Evolutionary conservation across 2,888 invertebrate species (phyloP), one percentile per base, ranked within the genome.

Genomic region (Ennomos erosarius): DNA sequence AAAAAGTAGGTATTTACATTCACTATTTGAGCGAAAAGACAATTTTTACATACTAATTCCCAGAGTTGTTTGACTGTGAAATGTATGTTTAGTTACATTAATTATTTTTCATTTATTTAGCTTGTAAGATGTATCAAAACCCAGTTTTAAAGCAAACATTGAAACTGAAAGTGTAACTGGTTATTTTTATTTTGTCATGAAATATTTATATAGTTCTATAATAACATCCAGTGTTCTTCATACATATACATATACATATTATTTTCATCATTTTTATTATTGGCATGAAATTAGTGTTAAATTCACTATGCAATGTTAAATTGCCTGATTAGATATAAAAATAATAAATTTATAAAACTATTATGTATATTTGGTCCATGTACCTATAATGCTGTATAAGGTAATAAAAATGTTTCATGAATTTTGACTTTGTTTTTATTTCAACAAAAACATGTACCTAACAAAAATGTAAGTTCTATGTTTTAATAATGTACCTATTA

Each of bases 341-440:
- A 40, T 38, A 59, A 45, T 75, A 81, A 82, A 82, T 82, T 80
- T 76, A 72, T 78, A 78, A 68, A 71, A 64, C 51, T 71, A 69
- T 68, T 74, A 76, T 81, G 82, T 82, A 82, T 81, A 84, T 84
- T 82, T 81, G 75, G 77, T 76, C 74, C 64, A 65, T 69, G 72
- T 72, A 73, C 64, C 68, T 75, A 50, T 46, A 37, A 69, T 70
- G 71, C 78, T 73, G 72, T 65, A 69, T n/a, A n/a, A n/a, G n/a
- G 70, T 65, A 77, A 72, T 76, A 75, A 70, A 60, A 45, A 55
- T 65, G 73, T 75, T 74, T 73, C 61, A 64, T 57, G 64, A 61
- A 49, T 10, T 55, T 55, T 48, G 39, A 43, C 9, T 42, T 9
- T n/a, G 2, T 26, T 38, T n/a, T 50, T 10, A 34, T 38, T 16